Percentiles rank a stretch among this genome's conserved stretches.
These are phyloP conservation scores for Plagodis dolabraria DNA, from an alignment of 2,888 invertebrate species.

Conservation along the genomic window DNA sequence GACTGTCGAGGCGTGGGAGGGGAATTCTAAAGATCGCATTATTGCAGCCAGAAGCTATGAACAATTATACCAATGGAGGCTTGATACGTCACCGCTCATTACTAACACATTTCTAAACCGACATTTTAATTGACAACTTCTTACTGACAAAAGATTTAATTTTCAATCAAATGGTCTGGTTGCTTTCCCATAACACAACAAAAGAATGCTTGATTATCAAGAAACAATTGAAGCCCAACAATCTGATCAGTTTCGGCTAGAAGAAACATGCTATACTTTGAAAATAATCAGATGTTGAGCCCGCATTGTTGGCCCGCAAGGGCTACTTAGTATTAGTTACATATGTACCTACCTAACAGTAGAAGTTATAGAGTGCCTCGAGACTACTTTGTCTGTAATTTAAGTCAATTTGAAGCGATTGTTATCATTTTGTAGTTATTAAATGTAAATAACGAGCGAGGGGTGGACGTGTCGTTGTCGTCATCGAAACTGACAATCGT, in stretches of 20 bases:
- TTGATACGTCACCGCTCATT: conserved; percentile 21
- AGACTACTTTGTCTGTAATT: conserved; percentile 23
- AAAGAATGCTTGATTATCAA: conserved; percentile 6
- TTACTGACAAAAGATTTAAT: neutral
- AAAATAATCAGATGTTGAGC: conserved; percentile 29
- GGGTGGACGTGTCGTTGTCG: conserved; percentile 47
- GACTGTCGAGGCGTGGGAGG: conserved; percentile 34
- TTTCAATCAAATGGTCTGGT: neutral
- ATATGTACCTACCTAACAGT: conserved; percentile 1
- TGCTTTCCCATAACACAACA: neutral
- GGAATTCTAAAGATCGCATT: conserved; percentile 71
- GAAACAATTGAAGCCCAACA: conserved; percentile 12
- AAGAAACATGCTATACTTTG: conserved; percentile 25
- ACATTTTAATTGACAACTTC: neutral
- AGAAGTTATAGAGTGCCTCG: conserved; percentile 17
- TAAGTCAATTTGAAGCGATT: conserved; percentile 33
- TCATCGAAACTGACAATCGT: conserved; percentile 59
- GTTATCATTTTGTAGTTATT: conserved; percentile 40
- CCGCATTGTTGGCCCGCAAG: conserved; percentile 8
- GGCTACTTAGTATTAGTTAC: neutral
- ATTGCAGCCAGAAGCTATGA: conserved; percentile 50
- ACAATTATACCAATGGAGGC: conserved; percentile 51
- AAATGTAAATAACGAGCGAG: conserved; percentile 42
- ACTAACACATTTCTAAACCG: conserved; percentile 4
- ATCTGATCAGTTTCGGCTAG: conserved; percentile 8